A percentile compares a stretch with the other conserved stretches of the same genome.
These are phyloP conservation scores for Ochlodes sylvanus DNA, from an alignment of 2,888 invertebrate genomes.

Conservation along the genomic window DNA sequence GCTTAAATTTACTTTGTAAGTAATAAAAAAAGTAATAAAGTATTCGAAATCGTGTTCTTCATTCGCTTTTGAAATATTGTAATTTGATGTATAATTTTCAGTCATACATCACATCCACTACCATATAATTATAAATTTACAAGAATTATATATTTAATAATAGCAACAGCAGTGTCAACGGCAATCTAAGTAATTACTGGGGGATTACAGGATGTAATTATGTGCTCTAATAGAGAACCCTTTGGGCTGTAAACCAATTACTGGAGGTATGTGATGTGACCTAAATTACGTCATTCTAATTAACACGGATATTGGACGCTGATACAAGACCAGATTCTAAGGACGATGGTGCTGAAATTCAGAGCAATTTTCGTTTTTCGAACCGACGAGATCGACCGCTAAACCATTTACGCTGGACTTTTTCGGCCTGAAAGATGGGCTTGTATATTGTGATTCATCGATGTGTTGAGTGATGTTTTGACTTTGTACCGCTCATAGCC, in stretches of 20 bases:
- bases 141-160: neutral
- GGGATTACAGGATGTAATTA: slow-evolving; percentile 24
- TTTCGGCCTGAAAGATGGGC: neutral
- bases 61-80: no score
- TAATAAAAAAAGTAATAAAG: no score
- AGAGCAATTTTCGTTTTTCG: neutral
- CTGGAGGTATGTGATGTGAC: slow-evolving; percentile 17
- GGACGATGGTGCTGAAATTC: neutral
- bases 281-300: slow-evolving; percentile 22
- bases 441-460: neutral
- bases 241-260: slow-evolving; percentile 27
- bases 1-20: no score
- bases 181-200: neutral
- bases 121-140: no score
- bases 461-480: neutral
- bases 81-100: no score
- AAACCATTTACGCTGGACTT: neutral
- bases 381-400: neutral
- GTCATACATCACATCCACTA: no score
- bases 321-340: slow-evolving; percentile 2
- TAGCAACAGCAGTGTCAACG: neutral
- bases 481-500: no score
- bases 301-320: slow-evolving; percentile 9
- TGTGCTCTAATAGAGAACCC: slow-evolving; percentile 25
- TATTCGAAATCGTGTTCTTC: no score